Conservation (phyloP, 2,797 vertebrate genomes). For the Natrix natrix region DNA sequence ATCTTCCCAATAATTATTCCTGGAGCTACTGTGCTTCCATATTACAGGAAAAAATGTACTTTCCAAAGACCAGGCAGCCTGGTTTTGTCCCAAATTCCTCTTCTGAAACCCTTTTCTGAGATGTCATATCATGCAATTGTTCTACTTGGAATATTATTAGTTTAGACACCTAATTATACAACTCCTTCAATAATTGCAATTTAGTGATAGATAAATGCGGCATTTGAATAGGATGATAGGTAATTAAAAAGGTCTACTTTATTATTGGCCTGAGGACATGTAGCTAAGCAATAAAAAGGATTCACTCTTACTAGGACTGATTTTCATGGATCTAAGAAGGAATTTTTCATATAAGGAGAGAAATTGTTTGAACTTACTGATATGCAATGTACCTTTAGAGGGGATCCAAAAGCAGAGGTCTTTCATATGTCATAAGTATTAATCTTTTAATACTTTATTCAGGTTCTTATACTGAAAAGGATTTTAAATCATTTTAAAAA, state of each 20-base stretch:
- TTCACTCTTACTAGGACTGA: slow-evolving; percentile 16
- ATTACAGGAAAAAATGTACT: background rate
- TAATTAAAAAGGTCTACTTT: slow-evolving; percentile 44
- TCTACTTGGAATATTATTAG: slow-evolving; percentile 22
- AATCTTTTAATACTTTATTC: background rate
- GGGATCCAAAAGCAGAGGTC: background rate
- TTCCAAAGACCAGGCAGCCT: background rate
- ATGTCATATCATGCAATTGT: background rate
- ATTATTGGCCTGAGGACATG: slow-evolving; percentile 45
- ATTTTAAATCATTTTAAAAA: background rate
- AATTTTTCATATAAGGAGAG: slow-evolving; percentile 27
- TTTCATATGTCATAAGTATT: background rate
- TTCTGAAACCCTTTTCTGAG: background rate
- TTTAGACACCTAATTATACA: slow-evolving; percentile 25
- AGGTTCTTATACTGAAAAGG: background rate
- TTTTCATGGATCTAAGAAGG: slow-evolving; percentile 14
- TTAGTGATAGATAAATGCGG: slow-evolving; percentile 45
- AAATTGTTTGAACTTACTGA: background rate
- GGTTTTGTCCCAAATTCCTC: background rate
- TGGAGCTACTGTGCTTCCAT: background rate
- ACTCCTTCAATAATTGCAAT: slow-evolving; percentile 15
- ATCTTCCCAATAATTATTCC: background rate
- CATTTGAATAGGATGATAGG: slow-evolving; percentile 33
- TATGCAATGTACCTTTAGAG: background rate
- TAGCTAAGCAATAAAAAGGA: slow-evolving; percentile 42